Conservation (phyloP, 2,797 vertebrate genomes). For the Fratercula arctica region DNA sequence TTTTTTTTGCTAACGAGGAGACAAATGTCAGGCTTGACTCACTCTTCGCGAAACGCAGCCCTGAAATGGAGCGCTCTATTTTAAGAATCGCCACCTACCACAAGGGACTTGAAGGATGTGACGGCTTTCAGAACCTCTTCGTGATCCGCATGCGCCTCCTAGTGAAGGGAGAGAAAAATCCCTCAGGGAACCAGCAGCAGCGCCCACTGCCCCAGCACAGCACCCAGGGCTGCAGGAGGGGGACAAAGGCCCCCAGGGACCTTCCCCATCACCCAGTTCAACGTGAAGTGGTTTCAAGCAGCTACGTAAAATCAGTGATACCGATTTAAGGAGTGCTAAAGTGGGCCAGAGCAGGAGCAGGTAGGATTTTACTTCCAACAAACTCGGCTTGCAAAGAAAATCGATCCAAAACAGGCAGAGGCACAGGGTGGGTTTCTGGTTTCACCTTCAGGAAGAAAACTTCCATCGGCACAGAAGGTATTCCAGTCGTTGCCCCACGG, state of each 20-base stretch:
- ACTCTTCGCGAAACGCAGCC: conserved; percentile 40
- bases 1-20: conserved; percentile 32
- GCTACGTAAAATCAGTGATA: background rate
- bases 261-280: background rate
- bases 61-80: conserved; percentile 50
- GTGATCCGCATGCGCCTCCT: conserved; percentile 96
- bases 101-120: conserved; percentile 87
- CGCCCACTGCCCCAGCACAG: background rate
- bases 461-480: background rate
- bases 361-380: background rate
- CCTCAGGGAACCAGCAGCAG: background rate
- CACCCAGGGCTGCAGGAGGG: background rate
- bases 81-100: conserved; percentile 84
- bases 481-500: background rate
- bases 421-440: background rate
- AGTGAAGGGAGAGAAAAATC: conserved; percentile 43
- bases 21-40: conserved; percentile 61
- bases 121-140: conserved; percentile 89
- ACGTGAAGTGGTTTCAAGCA: background rate
- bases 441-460: background rate
- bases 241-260: background rate
- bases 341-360: background rate
- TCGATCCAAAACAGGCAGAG: background rate
- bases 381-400: background rate
- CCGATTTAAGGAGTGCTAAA: background rate